A percentile compares a stretch with the other conserved stretches of the same genome.
phyloP scores from a whole-genome alignment of 2,888 invertebrate genomes.

The Ditylenchus weischeri region DNA sequence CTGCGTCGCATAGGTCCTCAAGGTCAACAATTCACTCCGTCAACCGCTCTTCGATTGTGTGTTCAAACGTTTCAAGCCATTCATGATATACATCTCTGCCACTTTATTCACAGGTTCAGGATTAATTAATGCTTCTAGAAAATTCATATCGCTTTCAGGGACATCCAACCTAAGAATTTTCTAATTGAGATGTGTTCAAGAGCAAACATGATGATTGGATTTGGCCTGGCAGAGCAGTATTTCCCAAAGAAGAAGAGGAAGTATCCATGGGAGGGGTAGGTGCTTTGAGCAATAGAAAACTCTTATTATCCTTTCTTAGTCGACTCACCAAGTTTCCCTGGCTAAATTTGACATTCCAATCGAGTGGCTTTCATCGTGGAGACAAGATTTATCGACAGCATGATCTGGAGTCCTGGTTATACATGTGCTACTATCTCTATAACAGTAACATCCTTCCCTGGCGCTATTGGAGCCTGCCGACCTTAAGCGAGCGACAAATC shows the following conservation, averaged over 20 bases:
- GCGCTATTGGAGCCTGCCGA: not conserved
- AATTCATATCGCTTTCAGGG: too few relatives aligned
- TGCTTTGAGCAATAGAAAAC: too few relatives aligned
- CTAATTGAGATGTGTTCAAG: not conserved
- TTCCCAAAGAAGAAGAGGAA: too few relatives aligned
- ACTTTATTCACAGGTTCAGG: slow-evolving; percentile 1
- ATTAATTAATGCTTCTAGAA: too few relatives aligned
- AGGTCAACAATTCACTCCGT: not conserved
- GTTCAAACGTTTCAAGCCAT: slow-evolving; percentile 1
- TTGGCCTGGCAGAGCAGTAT: not conserved
- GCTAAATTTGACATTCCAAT: not conserved
- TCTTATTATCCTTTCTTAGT: slow-evolving; percentile 1
- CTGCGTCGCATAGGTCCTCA: not conserved
- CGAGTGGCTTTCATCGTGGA: not conserved
- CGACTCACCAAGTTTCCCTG: slow-evolving; percentile 1
- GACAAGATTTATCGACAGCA: not conserved
- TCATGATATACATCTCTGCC: not conserved
- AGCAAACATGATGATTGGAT: not conserved
- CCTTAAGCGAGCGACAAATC: not conserved
- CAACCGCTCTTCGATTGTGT: not conserved
- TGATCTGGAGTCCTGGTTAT: slow-evolving; percentile 4
- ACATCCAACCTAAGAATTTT: slow-evolving; percentile 7
- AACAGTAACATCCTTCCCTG: slow-evolving; percentile 7
- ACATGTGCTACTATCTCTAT: slow-evolving; percentile 2
- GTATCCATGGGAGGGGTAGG: too few relatives aligned